Base-by-base conservation (phyloP, 2,113 vertebrate genomes). In the Tragelaphus scriptus region DNA sequence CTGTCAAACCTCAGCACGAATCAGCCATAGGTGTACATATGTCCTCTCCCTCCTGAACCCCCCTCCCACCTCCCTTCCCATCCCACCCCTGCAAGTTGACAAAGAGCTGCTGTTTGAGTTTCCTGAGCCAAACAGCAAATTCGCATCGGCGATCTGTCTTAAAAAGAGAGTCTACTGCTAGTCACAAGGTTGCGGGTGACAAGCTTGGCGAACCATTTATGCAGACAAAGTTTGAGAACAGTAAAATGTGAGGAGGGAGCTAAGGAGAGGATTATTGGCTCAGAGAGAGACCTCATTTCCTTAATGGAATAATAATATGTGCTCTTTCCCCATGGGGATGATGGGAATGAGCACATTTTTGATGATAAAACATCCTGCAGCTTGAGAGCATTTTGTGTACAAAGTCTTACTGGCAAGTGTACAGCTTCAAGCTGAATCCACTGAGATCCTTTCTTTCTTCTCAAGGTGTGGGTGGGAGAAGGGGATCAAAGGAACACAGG, bases 291-390 rank as follows among this genome's bases (percentile, higher is more conserved):
- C 95, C 96, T 98, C 94, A 97, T 97, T 97, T 98, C 97, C 97
- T 97, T 97, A 97, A 98, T 97, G 97, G 96, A 96, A 98, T 97
- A 98, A 97, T 98, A 97, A 96, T 93, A 93, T 90, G 91, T 81
- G 63, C n/a, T 49, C 61, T 91, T 19, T 56, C 25, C 97, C 93
- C 86, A 59, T 51, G 94, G 80, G 91, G 55, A 97, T 94, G 87
- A 68, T 97, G 97, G 92, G 88, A 97, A 97, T 53, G 94, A 89
- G 81, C 36, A 95, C 79, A 97, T 96, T 94, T 59, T 77, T 77
- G 95, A 93, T 85, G 96, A 84, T 97, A 95, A 95, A 97, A 93
- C 87, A 65, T 26, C 47, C 95, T 75, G n/a, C 63, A 79, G 85
- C 96, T 95, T 28, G 28, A 93, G 82, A 89, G 40, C 85, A 75